Evolutionary conservation across 2,797 vertebrate genomes (phyloP).

Genomic region (Manis javanica): DNA sequence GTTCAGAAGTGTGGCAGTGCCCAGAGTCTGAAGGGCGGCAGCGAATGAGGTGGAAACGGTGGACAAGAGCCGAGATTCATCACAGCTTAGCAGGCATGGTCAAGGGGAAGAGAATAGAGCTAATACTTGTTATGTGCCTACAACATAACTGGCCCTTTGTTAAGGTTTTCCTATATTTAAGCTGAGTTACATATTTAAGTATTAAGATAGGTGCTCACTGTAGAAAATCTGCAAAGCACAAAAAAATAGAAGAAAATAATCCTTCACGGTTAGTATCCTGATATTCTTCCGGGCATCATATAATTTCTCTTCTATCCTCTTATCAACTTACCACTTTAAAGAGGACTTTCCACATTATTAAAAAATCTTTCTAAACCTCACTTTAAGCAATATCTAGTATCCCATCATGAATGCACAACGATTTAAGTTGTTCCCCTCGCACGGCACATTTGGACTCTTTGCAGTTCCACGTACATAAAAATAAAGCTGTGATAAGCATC

Average conservation of each 20-base stretch:
- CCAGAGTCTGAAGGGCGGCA: not conserved
- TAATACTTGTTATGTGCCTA: fast-evolving
- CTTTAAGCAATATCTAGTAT: not conserved
- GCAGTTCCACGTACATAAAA: not conserved
- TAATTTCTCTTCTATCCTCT: not conserved
- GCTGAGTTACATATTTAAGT: not conserved
- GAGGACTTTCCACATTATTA: not conserved
- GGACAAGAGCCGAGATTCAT: fast-evolving
- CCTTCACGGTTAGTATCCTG: not conserved
- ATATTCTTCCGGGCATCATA: not conserved
- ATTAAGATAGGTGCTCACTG: not conserved
- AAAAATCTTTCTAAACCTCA: not conserved
- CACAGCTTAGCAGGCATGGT: fast-evolving
- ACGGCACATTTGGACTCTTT: not conserved
- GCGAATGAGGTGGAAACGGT: too few relatives aligned
- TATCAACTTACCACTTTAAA: not conserved
- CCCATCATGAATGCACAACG: not conserved
- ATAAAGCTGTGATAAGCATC: not conserved
- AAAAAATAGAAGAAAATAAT: not conserved
- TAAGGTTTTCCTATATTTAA: not conserved
- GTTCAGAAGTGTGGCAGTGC: not conserved
- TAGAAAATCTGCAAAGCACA: not conserved
- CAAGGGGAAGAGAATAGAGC: not conserved
- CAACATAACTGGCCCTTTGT: fast-evolving
- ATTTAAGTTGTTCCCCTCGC: not conserved